Evolutionary conservation across 1,140 invertebrate species (phyloP).

Genomic region (Drosophila chauvacae): DNA sequence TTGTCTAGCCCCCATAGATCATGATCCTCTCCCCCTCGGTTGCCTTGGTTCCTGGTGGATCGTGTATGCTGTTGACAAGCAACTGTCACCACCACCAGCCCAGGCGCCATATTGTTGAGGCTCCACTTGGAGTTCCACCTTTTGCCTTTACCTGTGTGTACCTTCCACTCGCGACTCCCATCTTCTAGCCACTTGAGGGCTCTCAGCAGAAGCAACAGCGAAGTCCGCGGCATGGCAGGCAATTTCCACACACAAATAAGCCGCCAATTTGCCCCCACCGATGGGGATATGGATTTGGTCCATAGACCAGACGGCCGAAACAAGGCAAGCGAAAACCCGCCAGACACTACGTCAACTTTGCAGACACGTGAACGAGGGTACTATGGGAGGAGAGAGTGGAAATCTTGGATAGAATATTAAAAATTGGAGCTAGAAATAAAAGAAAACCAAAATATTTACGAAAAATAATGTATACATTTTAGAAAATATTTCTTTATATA

Average conservation of each 20-base stretch:
- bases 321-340: conserved; percentile 52
- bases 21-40: conserved; percentile 33
- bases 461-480: background rate
- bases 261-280: conserved; percentile 71
- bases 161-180: background rate
- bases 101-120: conserved; percentile 63
- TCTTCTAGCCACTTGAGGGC: conserved; percentile 16
- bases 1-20: conserved; percentile 52
- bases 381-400: conserved; percentile 9
- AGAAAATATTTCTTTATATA: background rate
- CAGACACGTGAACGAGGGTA: conserved; percentile 64
- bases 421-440: background rate
- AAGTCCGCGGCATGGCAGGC: conserved; percentile 43
- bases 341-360: conserved; percentile 64
- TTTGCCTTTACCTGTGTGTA: conserved; percentile 11
- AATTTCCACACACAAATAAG: conserved; percentile 80
- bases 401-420: background rate
- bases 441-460: too few relatives aligned
- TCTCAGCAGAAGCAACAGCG: conserved; percentile 29
- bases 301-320: conserved; percentile 47
- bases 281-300: conserved; percentile 23
- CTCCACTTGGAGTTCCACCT: conserved; percentile 51
- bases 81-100: conserved; percentile 75
- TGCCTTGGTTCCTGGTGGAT: conserved; percentile 11
- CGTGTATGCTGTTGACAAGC: conserved; percentile 72